Base-by-base conservation (phyloP, 1,140 invertebrate species). In the Calephelis nemesis region DNA sequence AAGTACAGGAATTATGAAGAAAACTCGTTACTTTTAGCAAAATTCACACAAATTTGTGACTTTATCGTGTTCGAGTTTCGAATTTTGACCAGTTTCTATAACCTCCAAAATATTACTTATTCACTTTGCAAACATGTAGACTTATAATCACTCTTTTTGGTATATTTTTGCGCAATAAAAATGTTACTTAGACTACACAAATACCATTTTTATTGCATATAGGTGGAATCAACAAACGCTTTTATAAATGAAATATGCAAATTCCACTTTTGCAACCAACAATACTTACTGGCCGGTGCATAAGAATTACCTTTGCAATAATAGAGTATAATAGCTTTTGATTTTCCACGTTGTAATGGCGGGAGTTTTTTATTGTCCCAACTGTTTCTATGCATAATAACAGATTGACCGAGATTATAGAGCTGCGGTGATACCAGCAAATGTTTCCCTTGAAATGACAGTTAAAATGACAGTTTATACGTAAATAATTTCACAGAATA, bases 331-430 rank as follows among this genome's bases (percentile, higher is more conserved):
- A 86, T 85, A 69, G 75, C 79, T 74, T 85, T 84, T 79, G 71
- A 81, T 85, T 87, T 83, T 83, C 87, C 81, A 83, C 76, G 80
- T 77, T 79, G 75, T 74, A 73, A 78, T 80, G 73, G 72, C 72
- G 68, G 65, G 72, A 78, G 78, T 82, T 60, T 40, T 89, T 84
- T 85, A 87, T 83, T 84, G 84, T 84, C 73, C 77, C 71, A 81
- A 81, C 82, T 77, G 74, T 84, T 84, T 86, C 81, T 83, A 82
- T 82, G 80, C 80, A 84, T 90, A 90, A 88, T 90, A 73, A 72
- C 52, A 60, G 74, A 73, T 69, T 45, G 7, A 9, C 70, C 62
- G 11, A 87, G 83, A 90, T 90, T 90, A 88, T 79, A 90, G 87
- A 74, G 77, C 65, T 62, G 69, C 52, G 11, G 11, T 40, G 54